phyloP scores from a whole-genome alignment of 2,113 vertebrate species.

The Amia ocellicauda region DNA sequence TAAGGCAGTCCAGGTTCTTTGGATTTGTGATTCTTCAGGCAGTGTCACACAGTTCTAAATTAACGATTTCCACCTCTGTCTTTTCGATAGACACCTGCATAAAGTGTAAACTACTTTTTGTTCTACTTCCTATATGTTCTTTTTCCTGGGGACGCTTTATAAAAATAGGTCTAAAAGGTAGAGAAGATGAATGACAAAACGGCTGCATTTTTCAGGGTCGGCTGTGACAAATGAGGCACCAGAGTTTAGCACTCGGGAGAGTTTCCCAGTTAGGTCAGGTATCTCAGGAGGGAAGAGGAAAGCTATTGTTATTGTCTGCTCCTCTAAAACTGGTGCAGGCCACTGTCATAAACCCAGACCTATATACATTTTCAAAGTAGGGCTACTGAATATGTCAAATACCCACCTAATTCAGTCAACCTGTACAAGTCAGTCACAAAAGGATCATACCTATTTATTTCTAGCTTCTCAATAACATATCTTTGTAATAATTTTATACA shows the following conservation, averaged over 20 bases:
- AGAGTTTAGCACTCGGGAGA: conserved; percentile 54
- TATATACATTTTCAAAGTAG: not conserved
- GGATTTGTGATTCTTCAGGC: no score
- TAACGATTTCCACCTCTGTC: no score
- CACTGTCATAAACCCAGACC: not conserved
- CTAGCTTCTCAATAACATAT: no score
- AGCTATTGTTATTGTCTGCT: conserved; percentile 18
- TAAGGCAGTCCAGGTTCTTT: no score
- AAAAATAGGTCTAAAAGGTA: conserved; percentile 55
- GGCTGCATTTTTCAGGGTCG: conserved; percentile 56
- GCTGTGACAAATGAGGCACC: conserved; percentile 67
- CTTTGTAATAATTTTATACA: no score
- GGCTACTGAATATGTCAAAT: not conserved
- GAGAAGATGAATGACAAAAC: conserved; percentile 42
- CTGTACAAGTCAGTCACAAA: no score
- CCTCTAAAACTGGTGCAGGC: not conserved
- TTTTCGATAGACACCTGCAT: no score
- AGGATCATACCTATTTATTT: no score
- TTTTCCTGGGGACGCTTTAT: conserved; percentile 22
- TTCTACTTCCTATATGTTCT: conserved; percentile 35
- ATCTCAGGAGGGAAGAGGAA: conserved; percentile 42
- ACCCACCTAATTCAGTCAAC: not conserved
- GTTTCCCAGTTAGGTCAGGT: conserved; percentile 59
- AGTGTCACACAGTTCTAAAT: no score
- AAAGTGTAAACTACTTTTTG: conserved; percentile 35